A percentile compares a stretch with the other conserved stretches of the same genome.
Evolutionary conservation across 2,113 vertebrate genomes (phyloP).

Genomic region (Benitochromis conjunctus): DNA sequence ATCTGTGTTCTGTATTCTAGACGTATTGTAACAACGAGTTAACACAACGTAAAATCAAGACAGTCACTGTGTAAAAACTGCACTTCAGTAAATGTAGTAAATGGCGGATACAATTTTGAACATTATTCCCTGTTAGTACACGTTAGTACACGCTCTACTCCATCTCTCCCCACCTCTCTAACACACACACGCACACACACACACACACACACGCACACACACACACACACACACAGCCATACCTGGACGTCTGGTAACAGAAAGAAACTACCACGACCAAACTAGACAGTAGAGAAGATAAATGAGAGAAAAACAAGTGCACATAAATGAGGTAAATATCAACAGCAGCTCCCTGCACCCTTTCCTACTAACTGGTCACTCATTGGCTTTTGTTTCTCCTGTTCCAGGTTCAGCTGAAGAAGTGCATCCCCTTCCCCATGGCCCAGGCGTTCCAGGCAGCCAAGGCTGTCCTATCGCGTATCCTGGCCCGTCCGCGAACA

Average conservation of each 20-base stretch:
- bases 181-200: background rate
- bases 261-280: background rate
- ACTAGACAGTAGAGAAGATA: background rate
- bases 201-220: background rate
- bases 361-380: background rate
- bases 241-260: accelerated
- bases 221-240: background rate
- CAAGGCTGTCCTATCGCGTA: conserved; percentile 75
- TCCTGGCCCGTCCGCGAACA: conserved; percentile 74
- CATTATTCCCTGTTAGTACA: too few species aligned
- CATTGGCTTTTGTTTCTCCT: background rate
- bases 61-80: background rate
- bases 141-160: too few species aligned
- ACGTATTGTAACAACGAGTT: background rate
- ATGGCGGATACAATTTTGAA: too few species aligned
- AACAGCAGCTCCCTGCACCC: background rate
- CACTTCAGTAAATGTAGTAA: background rate
- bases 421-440: conserved; percentile 79
- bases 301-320: background rate
- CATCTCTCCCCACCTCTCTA: background rate
- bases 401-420: conserved; percentile 78
- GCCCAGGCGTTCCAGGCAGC: conserved; percentile 82
- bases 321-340: background rate
- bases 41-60: background rate
- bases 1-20: background rate